Evolutionary conservation across 30 jellyfish, hydroid and myxozoan species (phyloP), one percentile per base, ranked within the genome.

Genomic region (Chironex yamaguchii): DNA sequence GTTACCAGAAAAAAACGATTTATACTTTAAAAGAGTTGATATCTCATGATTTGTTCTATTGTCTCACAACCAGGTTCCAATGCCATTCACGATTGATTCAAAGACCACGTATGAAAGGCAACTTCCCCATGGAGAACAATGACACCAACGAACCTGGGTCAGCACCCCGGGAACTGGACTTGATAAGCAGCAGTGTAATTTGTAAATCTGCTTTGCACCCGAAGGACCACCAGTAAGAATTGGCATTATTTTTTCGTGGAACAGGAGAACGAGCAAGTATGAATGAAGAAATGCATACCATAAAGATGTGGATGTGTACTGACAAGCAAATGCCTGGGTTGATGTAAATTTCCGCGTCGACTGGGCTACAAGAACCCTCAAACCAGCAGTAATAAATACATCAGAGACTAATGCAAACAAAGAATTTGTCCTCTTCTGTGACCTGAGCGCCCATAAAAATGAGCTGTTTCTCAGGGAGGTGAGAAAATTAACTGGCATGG

Each of bases 261-360:
- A 81, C 21, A 13, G 91, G 89, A 24, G 67, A 81, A 48, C 21
- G 77, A 31, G 23, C 36, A 14, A 35, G 76, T n/a, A 34, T 2
- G 6, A 87, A 78, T 34, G 90, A 78, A 29, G 67, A 64, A 62
- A 31, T 4, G 73, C 91, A 28, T 81, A 0, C 24, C 92, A 84
- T 64, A 52, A 71, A 73, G 95, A 58, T 30, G 90, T 84, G 22
- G 92, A 78, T 78, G 89, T 78, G 9, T 78, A 78, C 34, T 78
- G 89, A 72, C 90, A 78, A 32, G 64, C 71, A 53, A 72, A 71
- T 34, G 92, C 92, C 0, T 84, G 86, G 95, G 92, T 91, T 29
- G 91, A 84, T 73, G 36, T 52, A 14, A 49, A 72, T 30, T 49
- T 74, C 30, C 26, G 77, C 29, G 68, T 71, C 11, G 71, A 84